phyloP scores from a whole-genome alignment of 2,113 vertebrate genomes.

The Sturnus vulgaris region DNA sequence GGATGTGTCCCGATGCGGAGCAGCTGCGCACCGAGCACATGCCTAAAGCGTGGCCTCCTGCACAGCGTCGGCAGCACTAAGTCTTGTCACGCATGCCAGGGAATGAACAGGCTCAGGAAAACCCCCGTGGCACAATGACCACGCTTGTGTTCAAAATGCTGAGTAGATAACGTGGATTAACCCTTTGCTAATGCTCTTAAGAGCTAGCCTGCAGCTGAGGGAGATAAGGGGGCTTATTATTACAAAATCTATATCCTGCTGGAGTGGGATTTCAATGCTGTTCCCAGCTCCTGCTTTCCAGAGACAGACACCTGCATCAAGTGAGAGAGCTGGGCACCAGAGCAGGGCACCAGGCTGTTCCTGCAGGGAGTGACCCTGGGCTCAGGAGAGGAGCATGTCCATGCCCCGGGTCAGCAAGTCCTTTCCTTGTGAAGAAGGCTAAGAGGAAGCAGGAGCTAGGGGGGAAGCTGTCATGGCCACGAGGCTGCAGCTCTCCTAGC shows the following conservation, averaged over 20 bases:
- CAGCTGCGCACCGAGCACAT: neutral
- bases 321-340: neutral
- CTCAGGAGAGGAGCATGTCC: neutral
- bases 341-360: neutral
- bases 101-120: neutral
- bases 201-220: neutral
- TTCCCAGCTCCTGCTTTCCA: neutral
- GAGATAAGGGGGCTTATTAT: conserved; percentile 28
- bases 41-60: neutral
- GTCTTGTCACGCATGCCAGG: neutral
- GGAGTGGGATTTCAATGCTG: neutral
- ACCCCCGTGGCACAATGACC: neutral
- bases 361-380: neutral
- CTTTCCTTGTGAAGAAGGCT: neutral
- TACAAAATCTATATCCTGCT: neutral
- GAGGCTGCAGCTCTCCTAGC: neutral
- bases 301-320: neutral
- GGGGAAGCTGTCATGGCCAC: neutral
- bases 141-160: neutral
- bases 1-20: fast-evolving
- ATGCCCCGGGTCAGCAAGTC: fast-evolving
- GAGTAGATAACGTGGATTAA: conserved; percentile 32
- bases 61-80: fast-evolving
- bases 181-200: conserved; percentile 44
- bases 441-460: neutral